phyloP scores from a whole-genome alignment of 2,797 vertebrate genomes.

The Pipistrellus pipistrellus region DNA sequence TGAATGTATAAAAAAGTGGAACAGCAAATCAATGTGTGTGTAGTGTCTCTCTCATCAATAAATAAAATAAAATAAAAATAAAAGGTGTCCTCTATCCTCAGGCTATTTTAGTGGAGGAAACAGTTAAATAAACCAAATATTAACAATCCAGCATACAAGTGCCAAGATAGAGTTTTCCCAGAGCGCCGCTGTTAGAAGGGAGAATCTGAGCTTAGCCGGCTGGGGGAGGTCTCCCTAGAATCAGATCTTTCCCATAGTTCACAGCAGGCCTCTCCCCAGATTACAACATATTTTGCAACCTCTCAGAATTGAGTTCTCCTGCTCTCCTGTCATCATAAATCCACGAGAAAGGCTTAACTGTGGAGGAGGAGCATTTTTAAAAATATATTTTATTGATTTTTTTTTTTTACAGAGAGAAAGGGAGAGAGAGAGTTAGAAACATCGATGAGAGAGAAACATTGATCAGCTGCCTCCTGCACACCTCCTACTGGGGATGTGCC shows the following conservation, averaged over 20 bases:
- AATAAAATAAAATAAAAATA: not conserved
- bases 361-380: not conserved
- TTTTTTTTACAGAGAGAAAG: too few relatives aligned
- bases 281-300: not conserved
- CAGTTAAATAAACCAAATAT: conserved; percentile 13
- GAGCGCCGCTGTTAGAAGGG: not conserved
- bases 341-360: not conserved
- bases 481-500: too few relatives aligned
- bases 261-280: not conserved
- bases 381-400: too few relatives aligned
- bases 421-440: too few relatives aligned
- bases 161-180: not conserved
- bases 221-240: not conserved
- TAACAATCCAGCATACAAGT: not conserved
- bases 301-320: not conserved
- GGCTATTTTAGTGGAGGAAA: not conserved
- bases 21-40: too few relatives aligned
- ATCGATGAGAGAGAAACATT: too few relatives aligned
- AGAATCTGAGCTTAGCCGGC: not conserved
- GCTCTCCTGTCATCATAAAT: not conserved
- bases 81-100: not conserved
- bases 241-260: not conserved
- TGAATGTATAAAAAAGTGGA: not conserved
- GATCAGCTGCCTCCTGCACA: too few relatives aligned
- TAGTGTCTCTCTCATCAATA: not conserved